A percentile compares a stretch with the other conserved stretches of the same genome.
Conservation (phyloP, 2,113 vertebrate genomes). For the Pristiophorus japonicus region DNA sequence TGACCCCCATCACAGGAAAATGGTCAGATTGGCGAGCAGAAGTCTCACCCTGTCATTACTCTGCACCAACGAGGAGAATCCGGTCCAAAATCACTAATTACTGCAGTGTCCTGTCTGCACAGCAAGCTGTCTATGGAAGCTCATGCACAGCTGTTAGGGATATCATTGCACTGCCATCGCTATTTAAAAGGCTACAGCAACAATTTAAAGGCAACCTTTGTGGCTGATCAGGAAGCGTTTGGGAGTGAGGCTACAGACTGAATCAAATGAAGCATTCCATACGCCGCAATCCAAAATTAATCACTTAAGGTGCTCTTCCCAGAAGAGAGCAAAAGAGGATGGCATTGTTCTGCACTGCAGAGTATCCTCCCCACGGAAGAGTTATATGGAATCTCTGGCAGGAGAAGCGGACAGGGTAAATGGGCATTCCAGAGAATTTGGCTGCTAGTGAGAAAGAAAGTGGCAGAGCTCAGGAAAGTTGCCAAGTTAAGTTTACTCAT, state of each 20-base stretch:
- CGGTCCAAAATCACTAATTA: background rate
- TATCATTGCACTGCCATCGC: background rate
- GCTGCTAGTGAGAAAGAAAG: background rate
- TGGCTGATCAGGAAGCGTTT: background rate
- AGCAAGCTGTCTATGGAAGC: background rate
- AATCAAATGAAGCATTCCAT: background rate
- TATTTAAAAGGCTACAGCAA: background rate
- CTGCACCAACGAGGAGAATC: background rate
- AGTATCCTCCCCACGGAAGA: background rate
- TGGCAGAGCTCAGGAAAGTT: background rate
- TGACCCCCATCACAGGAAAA: background rate
- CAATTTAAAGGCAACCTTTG: background rate
- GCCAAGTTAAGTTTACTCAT: background rate
- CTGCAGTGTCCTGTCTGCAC: background rate
- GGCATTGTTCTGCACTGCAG: background rate
- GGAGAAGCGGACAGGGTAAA: background rate
- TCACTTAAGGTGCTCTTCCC: no score
- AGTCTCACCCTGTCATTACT: background rate
- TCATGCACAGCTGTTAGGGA: background rate
- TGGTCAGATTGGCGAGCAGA: background rate
- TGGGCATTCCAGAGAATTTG: background rate
- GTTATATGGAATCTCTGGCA: background rate
- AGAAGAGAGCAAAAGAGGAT: no score
- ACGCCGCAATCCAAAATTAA: background rate
- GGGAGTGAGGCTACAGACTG: background rate